These are phyloP conservation scores for Danionella dracula DNA, from an alignment of 2,797 vertebrate species.

Conservation along the genomic window DNA sequence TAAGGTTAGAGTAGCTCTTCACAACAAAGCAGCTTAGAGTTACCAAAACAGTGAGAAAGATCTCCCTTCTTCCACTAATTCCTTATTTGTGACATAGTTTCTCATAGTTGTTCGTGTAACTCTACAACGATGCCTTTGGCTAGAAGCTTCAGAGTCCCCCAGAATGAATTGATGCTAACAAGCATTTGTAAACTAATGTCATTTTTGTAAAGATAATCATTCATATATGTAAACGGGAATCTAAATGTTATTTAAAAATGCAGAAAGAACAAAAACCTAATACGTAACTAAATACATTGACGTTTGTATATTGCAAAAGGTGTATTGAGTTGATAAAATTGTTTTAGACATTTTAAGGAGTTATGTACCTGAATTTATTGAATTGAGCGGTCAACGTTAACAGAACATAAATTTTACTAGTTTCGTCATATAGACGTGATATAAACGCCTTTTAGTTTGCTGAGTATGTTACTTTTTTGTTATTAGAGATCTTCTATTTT, in stretches of 20 bases:
- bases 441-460: no score
- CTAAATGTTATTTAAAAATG: slow-evolving; percentile 25
- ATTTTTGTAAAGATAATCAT: slow-evolving; percentile 31
- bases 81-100: slow-evolving; percentile 50
- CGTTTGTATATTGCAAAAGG: no score
- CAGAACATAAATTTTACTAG: no score
- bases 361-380: no score
- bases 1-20: slow-evolving; percentile 48
- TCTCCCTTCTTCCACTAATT: slow-evolving; percentile 46
- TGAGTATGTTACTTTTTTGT: no score
- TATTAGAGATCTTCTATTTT: no score
- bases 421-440: no score
- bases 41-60: slow-evolving; percentile 44
- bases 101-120: slow-evolving; percentile 37
- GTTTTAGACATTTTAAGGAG: no score
- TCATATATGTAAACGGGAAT: background rate
- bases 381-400: no score
- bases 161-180: slow-evolving; percentile 5
- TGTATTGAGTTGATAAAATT: no score
- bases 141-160: background rate
- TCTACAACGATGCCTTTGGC: slow-evolving; percentile 31
- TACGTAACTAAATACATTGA: no score
- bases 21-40: slow-evolving; percentile 50
- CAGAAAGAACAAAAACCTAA: no score
- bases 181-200: slow-evolving; percentile 33